Percentiles rank a stretch among this genome's conserved stretches.
phyloP scores from a whole-genome alignment of 2,797 vertebrate species.

The Fundulus diaphanus region DNA sequence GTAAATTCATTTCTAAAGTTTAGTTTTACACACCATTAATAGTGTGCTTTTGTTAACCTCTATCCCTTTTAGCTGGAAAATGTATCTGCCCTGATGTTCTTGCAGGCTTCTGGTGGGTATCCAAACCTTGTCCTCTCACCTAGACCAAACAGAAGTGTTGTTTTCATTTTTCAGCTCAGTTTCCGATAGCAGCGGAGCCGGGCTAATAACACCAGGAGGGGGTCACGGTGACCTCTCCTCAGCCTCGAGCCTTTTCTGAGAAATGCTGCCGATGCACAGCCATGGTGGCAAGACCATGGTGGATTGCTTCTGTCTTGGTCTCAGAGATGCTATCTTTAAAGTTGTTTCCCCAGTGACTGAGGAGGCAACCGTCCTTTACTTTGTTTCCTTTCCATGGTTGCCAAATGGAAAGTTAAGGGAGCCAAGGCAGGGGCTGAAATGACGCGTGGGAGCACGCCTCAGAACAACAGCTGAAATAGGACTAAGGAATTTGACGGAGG shows the following conservation, averaged over 20 bases:
- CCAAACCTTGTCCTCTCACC: constrained; percentile 56
- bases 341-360: constrained; percentile 48
- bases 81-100: constrained; percentile 57
- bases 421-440: constrained; percentile 63
- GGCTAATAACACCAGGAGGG: constrained; percentile 62
- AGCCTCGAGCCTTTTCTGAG: constrained; percentile 49
- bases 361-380: constrained; percentile 40
- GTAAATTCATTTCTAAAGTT: constrained; percentile 34
- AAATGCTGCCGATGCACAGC: constrained; percentile 32
- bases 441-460: constrained; percentile 52
- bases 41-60: constrained; percentile 46
- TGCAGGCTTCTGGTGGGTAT: constrained; percentile 29
- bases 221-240: constrained; percentile 62
- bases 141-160: constrained; percentile 74
- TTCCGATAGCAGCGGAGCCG: constrained; percentile 62
- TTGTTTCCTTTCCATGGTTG: constrained; percentile 22
- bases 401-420: constrained; percentile 56
- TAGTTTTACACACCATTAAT: constrained; percentile 61
- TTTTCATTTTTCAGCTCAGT: constrained; percentile 70
- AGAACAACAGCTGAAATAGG: constrained; percentile 62
- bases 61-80: constrained; percentile 41
- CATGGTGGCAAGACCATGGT: constrained; percentile 50
- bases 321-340: constrained; percentile 64
- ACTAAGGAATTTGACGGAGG: constrained; percentile 65
- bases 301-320: constrained; percentile 65